Base-by-base conservation (phyloP, 1,140 invertebrate species). In the Triops cancriformis region DNA sequence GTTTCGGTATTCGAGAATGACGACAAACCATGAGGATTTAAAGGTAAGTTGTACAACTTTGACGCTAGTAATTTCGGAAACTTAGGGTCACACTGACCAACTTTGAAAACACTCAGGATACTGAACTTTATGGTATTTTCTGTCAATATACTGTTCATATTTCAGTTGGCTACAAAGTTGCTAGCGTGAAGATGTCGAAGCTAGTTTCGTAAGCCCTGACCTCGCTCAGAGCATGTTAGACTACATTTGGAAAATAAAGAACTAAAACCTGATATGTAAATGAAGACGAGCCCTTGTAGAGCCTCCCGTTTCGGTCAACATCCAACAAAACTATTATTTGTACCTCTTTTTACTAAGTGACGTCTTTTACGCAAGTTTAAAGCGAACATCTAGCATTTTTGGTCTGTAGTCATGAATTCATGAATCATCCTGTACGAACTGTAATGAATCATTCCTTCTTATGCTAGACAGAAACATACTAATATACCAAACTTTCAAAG, bases 261-360 rank as follows among this genome's bases (percentile, higher is more conserved):
- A 10, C 51, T 64, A 6, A 23, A 64, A 64, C 51, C 51, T 64
- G 51, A n/a, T 14, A 64, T 23, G 51, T 23, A 64, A 64, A 64
- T 64, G 51, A 64, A 18, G 51, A 64, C 51, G 51, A 64, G 51
- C 51, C 51, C n/a, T 64, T 64, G 51, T 23, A 64, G 51, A 64
- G 51, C 51, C 51, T 23, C 14, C 51, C 6, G 14, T 6, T 23
- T 64, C 10, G 18, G 14, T 1, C 23, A n/a, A 23, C 23, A 1
- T 6, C 18, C 51, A n/a, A 3, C 18, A 23, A 3, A 23, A 64
- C 7, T 37, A 37, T 37, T 7, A 37, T 7, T 2, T 37, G 2
- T 37, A 4, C 31, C 7, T 37, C 7, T 7, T 4, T 37, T 37
- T 37, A 37, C 31, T 4, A 37, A 37, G 31, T 4, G 7, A 37